Percentiles rank a stretch among this genome's conserved stretches.
Conservation (phyloP, 2,888 invertebrate genomes). For the Himalopsyche japonica region DNA sequence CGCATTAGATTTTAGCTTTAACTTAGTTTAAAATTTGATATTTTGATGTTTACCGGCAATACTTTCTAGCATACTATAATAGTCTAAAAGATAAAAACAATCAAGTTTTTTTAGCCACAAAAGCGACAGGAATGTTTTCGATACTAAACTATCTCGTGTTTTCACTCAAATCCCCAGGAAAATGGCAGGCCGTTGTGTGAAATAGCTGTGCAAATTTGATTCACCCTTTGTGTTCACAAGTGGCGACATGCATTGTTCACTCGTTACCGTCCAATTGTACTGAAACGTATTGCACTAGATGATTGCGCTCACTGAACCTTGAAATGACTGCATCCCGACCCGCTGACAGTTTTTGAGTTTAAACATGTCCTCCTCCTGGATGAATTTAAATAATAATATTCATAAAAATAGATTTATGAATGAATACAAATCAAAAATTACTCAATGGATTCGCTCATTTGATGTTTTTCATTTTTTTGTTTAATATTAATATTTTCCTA, state of each 20-base stretch:
- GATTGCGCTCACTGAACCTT: not conserved
- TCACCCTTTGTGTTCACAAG: not conserved
- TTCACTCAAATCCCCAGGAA: not conserved
- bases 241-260: not conserved
- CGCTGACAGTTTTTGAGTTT: not conserved
- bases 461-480: too few relatives aligned
- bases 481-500: too few relatives aligned
- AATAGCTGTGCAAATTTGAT: not conserved
- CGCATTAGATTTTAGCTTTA: too few relatives aligned
- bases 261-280: not conserved
- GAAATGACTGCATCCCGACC: not conserved
- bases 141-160: not conserved
- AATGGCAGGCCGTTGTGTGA: not conserved
- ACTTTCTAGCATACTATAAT: too few relatives aligned
- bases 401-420: too few relatives aligned
- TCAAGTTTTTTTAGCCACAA: not conserved
- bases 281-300: not conserved
- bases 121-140: not conserved
- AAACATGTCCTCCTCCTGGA: not conserved
- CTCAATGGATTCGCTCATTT: too few relatives aligned
- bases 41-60: too few relatives aligned
- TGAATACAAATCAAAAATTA: too few relatives aligned
- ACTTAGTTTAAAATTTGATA: too few relatives aligned
- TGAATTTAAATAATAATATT: too few relatives aligned
- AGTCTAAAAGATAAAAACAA: too few relatives aligned